Evolutionary conservation across 2,888 invertebrate genomes (phyloP).

Genomic region (Stegophylla sp.): DNA sequence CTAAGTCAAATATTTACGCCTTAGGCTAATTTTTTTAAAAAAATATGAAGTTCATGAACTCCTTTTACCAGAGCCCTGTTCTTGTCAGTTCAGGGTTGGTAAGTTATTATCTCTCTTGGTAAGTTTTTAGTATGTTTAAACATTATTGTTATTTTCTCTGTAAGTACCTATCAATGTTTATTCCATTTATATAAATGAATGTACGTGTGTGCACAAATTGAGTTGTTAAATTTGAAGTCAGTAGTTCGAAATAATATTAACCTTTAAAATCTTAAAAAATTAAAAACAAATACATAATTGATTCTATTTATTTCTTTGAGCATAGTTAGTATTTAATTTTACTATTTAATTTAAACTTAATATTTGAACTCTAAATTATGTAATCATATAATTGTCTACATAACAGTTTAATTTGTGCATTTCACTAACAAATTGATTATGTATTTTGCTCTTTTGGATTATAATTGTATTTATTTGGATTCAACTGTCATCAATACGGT

Average conservation of each 20-base stretch:
- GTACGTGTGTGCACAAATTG: conserved; percentile 36
- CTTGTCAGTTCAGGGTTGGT: conserved; percentile 58
- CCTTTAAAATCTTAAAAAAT: neutral
- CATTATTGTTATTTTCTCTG: conserved; percentile 14
- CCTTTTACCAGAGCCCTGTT: conserved; percentile 58
- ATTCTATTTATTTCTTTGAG: neutral
- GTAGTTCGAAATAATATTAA: neutral
- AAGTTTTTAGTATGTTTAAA: conserved; percentile 48
- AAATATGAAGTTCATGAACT: conserved; percentile 53
- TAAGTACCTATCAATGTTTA: conserved; percentile 37
- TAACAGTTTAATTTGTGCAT: conserved; percentile 41
- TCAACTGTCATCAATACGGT: conserved; percentile 55
- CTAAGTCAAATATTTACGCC: conserved; percentile 31
- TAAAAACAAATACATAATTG: neutral
- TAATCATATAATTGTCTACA: neutral
- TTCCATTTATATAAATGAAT: conserved; percentile 17
- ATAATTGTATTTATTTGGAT: conserved; percentile 46
- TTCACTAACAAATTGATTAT: conserved; percentile 25
- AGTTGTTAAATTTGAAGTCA: conserved; percentile 26
- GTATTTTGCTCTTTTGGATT: conserved; percentile 41
- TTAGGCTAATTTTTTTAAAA: conserved; percentile 28
- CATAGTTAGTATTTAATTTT: neutral
- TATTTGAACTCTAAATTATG: conserved; percentile 9
- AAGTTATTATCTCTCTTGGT: conserved; percentile 57
- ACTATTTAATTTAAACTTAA: neutral